phyloP scores from a whole-genome alignment of 2,888 invertebrate genomes.

The Agrilus mali region DNA sequence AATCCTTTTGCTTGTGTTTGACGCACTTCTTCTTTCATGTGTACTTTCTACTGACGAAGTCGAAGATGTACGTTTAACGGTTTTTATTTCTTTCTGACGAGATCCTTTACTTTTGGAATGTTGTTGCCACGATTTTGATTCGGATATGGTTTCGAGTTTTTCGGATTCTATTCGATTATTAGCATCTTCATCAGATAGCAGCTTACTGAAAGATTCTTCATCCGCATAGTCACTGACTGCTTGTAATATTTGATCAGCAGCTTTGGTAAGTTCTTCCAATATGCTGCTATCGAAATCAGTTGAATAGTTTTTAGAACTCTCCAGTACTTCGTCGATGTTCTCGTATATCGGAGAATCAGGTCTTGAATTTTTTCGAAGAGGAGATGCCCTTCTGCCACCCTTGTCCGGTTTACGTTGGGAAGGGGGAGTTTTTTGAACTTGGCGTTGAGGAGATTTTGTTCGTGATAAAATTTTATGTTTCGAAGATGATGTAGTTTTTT shows the following conservation, averaged over 20 bases:
- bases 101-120: slow-evolving; percentile 15
- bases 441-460: too few species aligned
- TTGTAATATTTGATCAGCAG: slow-evolving; percentile 45
- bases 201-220: slow-evolving; percentile 29
- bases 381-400: neutral
- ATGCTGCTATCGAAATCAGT: slow-evolving; percentile 31
- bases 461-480: too few species aligned
- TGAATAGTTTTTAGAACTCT: slow-evolving; percentile 8
- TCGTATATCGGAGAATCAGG: slow-evolving; percentile 25
- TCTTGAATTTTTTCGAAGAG: neutral
- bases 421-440: too few species aligned
- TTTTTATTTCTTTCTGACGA: slow-evolving; percentile 10
- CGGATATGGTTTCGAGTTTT: slow-evolving; percentile 31
- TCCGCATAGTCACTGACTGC: slow-evolving; percentile 42
- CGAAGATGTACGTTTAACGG: slow-evolving; percentile 26
- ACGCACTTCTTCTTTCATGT: slow-evolving; percentile 13
- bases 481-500: too few species aligned
- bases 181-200: slow-evolving; percentile 26
- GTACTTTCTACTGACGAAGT: slow-evolving; percentile 33
- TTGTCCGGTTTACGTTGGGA: slow-evolving; percentile 4
- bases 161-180: slow-evolving; percentile 15
- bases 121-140: slow-evolving; percentile 31
- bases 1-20: slow-evolving; percentile 2
- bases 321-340: slow-evolving; percentile 21
- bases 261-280: slow-evolving; percentile 43